These are phyloP conservation scores for Lithophane leautieri DNA, from an alignment of 2,888 invertebrate species.

Conservation along the genomic window DNA sequence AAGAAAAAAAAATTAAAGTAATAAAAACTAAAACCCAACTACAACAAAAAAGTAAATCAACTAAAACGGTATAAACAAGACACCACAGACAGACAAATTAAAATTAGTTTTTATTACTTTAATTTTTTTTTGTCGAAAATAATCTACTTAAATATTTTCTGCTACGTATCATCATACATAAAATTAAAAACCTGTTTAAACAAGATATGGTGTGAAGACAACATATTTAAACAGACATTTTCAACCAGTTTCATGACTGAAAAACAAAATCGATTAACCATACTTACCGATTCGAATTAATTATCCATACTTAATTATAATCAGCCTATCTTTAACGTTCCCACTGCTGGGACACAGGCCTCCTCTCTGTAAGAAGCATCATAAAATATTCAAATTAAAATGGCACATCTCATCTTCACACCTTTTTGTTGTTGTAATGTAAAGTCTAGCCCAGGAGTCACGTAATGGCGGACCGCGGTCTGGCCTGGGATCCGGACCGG, in stretches of 20 bases:
- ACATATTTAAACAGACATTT: neutral
- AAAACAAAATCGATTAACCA: neutral
- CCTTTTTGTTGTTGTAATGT: too few species aligned
- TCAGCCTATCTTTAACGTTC: neutral
- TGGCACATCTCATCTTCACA: neutral
- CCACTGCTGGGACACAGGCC: neutral
- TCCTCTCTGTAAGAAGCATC: neutral
- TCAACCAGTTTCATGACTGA: neutral
- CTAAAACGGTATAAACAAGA: too few species aligned
- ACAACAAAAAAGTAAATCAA: too few species aligned
- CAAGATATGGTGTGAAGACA: neutral
- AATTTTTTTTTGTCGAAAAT: neutral
- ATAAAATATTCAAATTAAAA: neutral
- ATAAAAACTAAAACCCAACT: too few species aligned
- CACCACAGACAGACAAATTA: too few species aligned
- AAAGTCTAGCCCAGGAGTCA: too few species aligned
- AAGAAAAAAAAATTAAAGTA: too few species aligned
- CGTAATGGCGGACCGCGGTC: too few species aligned
- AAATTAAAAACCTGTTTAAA: conserved; percentile 13
- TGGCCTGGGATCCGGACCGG: too few species aligned
- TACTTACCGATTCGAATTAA: too few species aligned
- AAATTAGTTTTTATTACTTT: too few species aligned
- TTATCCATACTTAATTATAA: too few species aligned
- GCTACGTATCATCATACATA: neutral
- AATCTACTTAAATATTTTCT: conserved; percentile 4